phyloP scores from a whole-genome alignment of 2,113 vertebrate species.

The Excalfactoria chinensis region DNA sequence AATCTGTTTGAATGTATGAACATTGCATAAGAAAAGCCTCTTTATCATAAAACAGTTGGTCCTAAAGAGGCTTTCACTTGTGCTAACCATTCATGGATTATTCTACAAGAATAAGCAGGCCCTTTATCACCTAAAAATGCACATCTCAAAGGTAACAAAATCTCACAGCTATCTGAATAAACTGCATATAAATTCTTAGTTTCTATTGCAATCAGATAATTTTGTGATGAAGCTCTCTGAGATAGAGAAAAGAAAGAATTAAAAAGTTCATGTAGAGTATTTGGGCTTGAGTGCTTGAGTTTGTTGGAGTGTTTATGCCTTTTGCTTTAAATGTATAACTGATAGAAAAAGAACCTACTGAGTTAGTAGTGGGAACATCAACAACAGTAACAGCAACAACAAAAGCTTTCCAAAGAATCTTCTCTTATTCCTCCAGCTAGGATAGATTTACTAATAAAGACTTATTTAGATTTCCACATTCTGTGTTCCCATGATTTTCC shows the following conservation, averaged over 20 bases:
- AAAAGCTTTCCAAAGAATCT: neutral
- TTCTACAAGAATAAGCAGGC: neutral
- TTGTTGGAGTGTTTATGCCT: neutral
- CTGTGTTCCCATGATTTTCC: neutral
- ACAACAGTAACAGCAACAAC: too few species aligned
- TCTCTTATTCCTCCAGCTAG: neutral
- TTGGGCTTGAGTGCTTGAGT: neutral
- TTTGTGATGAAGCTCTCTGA: neutral
- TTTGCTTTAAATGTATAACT: neutral
- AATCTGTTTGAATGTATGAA: neutral
- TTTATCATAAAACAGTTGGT: neutral
- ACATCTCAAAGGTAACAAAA: neutral
- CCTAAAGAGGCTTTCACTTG: neutral
- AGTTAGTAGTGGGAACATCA: too few species aligned
- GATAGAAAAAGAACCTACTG: neutral
- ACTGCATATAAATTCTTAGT: too few species aligned
- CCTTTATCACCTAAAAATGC: neutral
- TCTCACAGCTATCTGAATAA: neutral
- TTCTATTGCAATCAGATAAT: neutral
- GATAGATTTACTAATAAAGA: neutral
- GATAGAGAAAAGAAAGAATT: neutral
- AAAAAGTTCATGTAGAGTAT: neutral
- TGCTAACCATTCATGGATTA: neutral
- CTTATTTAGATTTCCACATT: neutral
- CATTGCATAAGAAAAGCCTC: neutral